A percentile compares a stretch with the other conserved stretches of the same genome.
Evolutionary conservation across 2,888 invertebrate genomes (phyloP).

Genomic region (Imbricaverruca yamaguchii): DNA sequence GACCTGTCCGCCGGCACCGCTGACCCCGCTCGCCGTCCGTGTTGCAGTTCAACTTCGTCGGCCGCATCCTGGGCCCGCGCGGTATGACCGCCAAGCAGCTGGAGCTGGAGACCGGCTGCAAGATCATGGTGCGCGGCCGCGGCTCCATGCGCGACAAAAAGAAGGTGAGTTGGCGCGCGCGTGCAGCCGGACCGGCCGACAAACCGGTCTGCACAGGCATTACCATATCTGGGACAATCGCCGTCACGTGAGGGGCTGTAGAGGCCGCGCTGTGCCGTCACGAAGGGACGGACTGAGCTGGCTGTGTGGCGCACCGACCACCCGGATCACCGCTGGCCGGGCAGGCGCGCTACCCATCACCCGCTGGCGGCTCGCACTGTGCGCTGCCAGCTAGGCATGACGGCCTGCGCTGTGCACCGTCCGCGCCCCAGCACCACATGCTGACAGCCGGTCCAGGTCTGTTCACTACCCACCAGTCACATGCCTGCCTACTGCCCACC

Average conservation of each 20-base stretch:
- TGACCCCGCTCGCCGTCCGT: background rate
- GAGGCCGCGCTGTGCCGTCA: background rate
- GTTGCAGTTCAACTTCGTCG: conserved; percentile 99
- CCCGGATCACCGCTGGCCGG: no score
- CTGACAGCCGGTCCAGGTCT: no score
- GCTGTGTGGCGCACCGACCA: background rate
- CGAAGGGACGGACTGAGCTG: background rate
- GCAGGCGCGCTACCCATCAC: no score
- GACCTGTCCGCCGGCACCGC: no score
- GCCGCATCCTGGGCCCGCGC: conserved; percentile 96
- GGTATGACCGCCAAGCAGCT: conserved; percentile 99
- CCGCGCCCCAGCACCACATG: no score
- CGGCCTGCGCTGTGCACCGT: no score
- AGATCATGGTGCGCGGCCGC: conserved; percentile 99
- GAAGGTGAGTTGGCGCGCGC: conserved; percentile 63
- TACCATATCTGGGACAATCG: background rate
- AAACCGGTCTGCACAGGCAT: background rate
- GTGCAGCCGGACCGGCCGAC: background rate
- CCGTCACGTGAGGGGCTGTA: background rate
- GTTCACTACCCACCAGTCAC: no score
- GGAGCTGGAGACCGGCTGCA: conserved; percentile 99
- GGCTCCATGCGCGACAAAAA: conserved; percentile 99
- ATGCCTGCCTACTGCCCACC: no score
- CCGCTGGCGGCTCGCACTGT: no score
- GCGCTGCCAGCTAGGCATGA: no score